Base-by-base conservation (phyloP, 2,797 vertebrate species). In the Chaetophractus vellerosus region DNA sequence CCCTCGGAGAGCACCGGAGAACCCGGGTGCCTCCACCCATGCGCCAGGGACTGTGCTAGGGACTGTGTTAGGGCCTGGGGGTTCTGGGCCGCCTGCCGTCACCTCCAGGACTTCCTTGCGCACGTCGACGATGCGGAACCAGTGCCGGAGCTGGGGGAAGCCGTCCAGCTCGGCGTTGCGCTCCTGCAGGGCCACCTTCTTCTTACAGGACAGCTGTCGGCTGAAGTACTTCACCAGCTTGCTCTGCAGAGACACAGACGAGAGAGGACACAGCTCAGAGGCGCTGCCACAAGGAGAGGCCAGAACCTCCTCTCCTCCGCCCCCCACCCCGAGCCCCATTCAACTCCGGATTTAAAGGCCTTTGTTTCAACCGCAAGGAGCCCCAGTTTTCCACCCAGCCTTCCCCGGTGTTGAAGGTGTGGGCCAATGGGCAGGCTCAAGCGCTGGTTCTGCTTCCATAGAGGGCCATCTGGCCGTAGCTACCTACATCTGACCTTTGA, bases 151-250 rank as follows among this genome's bases (percentile, higher is more conserved):
- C 97, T 99, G 99, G 26, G 99, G 99, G 98, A 99, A 99, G 87
- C 99, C 99, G 23, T 99, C 99, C 97, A 99, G 99, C 97, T 99
- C 99, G 0, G 99, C 98, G 0, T 98, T 99, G 93, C 99, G 99
- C 90, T 99, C 99, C 98, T 99, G 99, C 98, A 99, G 98, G 81
- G 99, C 98, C 98, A 99, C 99, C 98, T 99, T 99, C 98, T 99
- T 98, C 98, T 99, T 99, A 98, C 99, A 99, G 97, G 99, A 99
- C 97, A 99, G 99, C 99, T 99, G 99, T 95, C 99, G 99, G 98
- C 99, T 99, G 98, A 99, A 99, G 97, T 99, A 99, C 95, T 99
- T 99, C 96, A 99, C 99, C 99, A 99, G 98, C 97, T 99, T 99
- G 98, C 99, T 99, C 99, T 99, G 98, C 3, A 0, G 96, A 84